Evolutionary conservation across 2,888 invertebrate genomes (phyloP).

Genomic region (Gisinianus flammeolus): DNA sequence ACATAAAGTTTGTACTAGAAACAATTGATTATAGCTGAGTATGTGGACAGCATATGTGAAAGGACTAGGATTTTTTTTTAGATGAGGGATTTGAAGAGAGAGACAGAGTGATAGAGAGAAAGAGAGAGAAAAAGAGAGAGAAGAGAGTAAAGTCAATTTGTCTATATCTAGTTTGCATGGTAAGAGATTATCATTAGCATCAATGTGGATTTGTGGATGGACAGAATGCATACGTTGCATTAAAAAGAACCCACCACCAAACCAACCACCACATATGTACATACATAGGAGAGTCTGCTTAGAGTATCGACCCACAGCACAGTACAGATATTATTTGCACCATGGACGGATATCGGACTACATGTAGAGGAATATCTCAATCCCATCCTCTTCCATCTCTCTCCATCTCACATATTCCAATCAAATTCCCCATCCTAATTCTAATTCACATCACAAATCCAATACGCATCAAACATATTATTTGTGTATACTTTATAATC

Average conservation of each 20-base stretch:
- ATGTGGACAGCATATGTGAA: no score
- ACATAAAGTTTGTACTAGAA: no score
- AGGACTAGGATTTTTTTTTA: no score
- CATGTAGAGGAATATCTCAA: no score
- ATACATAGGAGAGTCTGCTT: neutral
- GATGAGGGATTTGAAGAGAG: no score
- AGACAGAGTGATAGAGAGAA: constrained; percentile 2
- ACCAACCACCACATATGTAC: neutral
- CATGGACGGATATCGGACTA: no score
- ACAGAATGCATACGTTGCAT: constrained; percentile 29
- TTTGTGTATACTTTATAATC: no score
- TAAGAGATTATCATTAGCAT: constrained; percentile 18
- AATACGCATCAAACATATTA: neutral
- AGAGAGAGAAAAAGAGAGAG: neutral
- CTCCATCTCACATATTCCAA: neutral
- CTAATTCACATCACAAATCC: neutral
- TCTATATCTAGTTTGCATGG: neutral
- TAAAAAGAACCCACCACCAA: neutral
- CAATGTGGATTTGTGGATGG: neutral
- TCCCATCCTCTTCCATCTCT: neutral
- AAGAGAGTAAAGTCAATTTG: neutral
- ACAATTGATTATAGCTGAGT: no score
- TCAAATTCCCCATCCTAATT: neutral
- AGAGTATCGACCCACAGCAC: neutral
- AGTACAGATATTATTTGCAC: no score